Evolutionary conservation across 2,888 invertebrate genomes (phyloP), one percentile per base, ranked within the genome.

Genomic region (Lasius fuliginosus): DNA sequence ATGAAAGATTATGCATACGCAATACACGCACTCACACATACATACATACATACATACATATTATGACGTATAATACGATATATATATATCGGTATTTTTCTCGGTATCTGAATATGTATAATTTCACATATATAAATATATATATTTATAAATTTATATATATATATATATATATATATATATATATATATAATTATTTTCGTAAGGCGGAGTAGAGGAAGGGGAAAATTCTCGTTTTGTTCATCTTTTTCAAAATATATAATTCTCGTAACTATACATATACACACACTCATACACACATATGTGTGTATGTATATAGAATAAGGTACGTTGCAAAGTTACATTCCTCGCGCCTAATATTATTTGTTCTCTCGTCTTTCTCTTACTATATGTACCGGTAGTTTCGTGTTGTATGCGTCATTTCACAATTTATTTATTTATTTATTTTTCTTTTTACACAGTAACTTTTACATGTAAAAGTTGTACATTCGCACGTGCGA

Each of bases 181-280:
- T 36, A 36, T 36, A 36, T 36, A 36, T 6, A 36, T 36, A 36
- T 5, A 88, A 90, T 85, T 91, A 86, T 91, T 84, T 82, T 87
- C 69, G 75, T 67, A 85, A 23, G 49, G 49, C 49, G 53, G 27
- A 67, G 27, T 15, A 33, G 15, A 27, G 36, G 18, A 8, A 53
- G 49, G 49, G 82, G 77, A 76, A 77, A 88, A 85, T 86, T 86
- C 76, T 84, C 79, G 46, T 75, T 75, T 84, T 58, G n/a, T 65
- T 33, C 36, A n/a, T 53, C 58, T 53, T 84, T 83, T 90, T 86
- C 83, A 91, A 91, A 91, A 91, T 91, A 91, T 90, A 90, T 87
- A 85, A 64, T 86, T 81, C 73, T 88, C 86, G 62, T 83, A 85
- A 83, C 75, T 86, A 88, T 83, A 85, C 88, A 86, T 87, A 86